phyloP scores from a whole-genome alignment of 2,797 vertebrate genomes.

The Streptopelia turtur region DNA sequence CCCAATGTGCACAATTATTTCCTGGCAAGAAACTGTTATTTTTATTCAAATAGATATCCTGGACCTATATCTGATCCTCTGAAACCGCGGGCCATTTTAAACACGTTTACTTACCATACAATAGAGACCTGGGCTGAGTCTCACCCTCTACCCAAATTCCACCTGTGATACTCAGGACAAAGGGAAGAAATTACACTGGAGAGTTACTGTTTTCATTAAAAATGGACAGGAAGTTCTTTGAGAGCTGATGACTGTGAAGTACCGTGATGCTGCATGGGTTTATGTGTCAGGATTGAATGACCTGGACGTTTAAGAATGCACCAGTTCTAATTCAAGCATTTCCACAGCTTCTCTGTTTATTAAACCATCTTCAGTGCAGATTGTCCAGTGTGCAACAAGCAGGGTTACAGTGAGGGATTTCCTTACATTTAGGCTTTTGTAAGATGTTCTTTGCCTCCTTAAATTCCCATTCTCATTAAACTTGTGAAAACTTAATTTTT shows the following conservation, averaged over 20 bases:
- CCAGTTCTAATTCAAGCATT: not conserved
- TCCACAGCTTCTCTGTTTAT: not conserved
- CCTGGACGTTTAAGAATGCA: not conserved
- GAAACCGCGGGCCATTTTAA: not conserved
- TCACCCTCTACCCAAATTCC: not conserved
- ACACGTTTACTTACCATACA: not conserved
- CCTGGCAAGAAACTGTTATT: not conserved
- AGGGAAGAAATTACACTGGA: not conserved
- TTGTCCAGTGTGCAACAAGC: not conserved
- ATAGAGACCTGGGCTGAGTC: not conserved
- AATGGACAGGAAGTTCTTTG: not conserved
- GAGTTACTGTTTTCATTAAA: not conserved
- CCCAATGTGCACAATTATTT: slow-evolving; percentile 8
- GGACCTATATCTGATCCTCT: not conserved
- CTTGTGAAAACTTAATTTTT: not conserved
- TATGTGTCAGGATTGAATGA: not conserved
- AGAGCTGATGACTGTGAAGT: not conserved
- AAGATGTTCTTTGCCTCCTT: not conserved
- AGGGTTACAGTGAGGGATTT: not conserved
- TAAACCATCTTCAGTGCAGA: not conserved
- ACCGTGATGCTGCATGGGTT: not conserved
- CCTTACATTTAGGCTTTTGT: not conserved
- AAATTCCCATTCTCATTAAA: not conserved
- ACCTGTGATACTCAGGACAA: rapidly evolving
- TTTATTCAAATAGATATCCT: not conserved